Conservation (phyloP, 2,797 vertebrate genomes). For the Iguana delicatissima region DNA sequence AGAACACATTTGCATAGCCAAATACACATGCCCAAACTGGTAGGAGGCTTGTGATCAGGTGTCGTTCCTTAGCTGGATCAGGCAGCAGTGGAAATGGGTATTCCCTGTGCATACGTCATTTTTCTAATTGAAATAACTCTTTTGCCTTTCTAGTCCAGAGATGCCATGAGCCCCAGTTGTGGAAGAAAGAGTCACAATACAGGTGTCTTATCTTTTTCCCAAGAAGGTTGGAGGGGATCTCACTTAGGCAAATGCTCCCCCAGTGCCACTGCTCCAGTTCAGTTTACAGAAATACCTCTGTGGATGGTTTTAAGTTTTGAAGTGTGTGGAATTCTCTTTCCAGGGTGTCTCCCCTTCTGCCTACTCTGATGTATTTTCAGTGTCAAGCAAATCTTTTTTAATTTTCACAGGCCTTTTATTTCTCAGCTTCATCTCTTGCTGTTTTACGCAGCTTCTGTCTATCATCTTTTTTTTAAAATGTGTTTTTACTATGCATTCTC, state of each 20-base stretch:
- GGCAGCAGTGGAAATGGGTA: too few species aligned
- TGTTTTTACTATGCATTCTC: not conserved
- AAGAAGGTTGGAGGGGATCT: not conserved
- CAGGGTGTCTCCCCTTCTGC: not conserved
- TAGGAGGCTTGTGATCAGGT: not conserved
- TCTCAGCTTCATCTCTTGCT: not conserved
- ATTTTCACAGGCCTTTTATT: not conserved
- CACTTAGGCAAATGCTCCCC: not conserved
- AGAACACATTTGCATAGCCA: too few species aligned
- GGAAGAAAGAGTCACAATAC: not conserved
- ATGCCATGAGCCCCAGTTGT: not conserved
- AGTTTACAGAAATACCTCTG: not conserved
- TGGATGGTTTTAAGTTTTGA: not conserved
- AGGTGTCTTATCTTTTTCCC: not conserved
- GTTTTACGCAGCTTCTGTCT: not conserved
- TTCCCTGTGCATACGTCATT: not conserved
- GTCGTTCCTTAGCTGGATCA: too few species aligned
- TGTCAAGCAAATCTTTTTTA: not conserved
- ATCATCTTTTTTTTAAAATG: too few species aligned
- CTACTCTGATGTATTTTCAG: not conserved
- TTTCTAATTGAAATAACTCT: not conserved
- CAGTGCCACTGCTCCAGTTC: not conserved
- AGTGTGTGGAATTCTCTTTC: not conserved
- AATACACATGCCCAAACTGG: not conserved
- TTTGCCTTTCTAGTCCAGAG: not conserved